A percentile compares a stretch with the other conserved stretches of the same genome.
Conservation (phyloP, 2,888 invertebrate species). For the Dicroscelio sp. region DNA sequence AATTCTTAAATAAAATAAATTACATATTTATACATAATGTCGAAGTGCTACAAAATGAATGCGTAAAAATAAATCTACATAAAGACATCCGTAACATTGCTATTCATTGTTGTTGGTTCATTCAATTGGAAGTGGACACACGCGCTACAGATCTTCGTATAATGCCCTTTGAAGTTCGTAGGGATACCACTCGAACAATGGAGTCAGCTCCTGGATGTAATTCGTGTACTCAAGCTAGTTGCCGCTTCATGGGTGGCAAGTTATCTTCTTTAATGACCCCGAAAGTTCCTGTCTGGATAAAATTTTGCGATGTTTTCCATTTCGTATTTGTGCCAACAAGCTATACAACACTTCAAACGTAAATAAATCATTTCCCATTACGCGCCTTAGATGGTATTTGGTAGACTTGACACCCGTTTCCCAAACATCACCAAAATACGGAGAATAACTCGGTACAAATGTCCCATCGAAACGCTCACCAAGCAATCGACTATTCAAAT, state of each 20-base stretch:
- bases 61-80: no score
- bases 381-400: constrained; percentile 52
- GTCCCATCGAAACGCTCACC: constrained; percentile 8
- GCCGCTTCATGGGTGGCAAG: not conserved
- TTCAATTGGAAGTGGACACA: constrained; percentile 3
- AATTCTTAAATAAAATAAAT: no score
- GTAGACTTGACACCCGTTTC: constrained; percentile 50
- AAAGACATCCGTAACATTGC: no score
- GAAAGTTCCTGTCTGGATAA: not conserved
- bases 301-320: not conserved
- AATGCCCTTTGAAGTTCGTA: not conserved
- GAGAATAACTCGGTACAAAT: constrained; percentile 42
- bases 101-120: no score
- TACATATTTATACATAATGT: no score
- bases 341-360: constrained; percentile 54
- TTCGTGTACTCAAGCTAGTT: not conserved
- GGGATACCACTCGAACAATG: not conserved
- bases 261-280: constrained; percentile 28
- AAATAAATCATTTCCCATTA: constrained; percentile 27
- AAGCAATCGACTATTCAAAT: not conserved
- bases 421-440: constrained; percentile 48
- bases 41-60: no score
- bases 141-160: not conserved
- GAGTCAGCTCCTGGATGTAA: not conserved
- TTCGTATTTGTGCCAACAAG: constrained; percentile 44